A percentile compares a stretch with the other conserved stretches of the same genome.
Conservation (phyloP, 1,140 invertebrate genomes). For the Zophobas morio region DNA sequence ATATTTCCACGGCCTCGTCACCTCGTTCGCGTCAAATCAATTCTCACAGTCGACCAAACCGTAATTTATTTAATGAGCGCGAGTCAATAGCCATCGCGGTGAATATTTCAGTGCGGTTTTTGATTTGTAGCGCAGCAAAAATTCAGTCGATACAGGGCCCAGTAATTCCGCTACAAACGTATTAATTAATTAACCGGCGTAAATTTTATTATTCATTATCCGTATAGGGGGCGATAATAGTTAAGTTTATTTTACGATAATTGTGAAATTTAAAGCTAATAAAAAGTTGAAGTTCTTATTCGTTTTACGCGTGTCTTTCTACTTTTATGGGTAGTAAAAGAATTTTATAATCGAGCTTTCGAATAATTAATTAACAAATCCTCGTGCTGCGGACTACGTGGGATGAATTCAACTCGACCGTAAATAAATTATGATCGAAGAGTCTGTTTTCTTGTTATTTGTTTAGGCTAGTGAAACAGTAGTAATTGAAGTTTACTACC, state of each 20-base stretch:
- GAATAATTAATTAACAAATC: constrained; percentile 3
- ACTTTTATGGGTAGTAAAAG: no score
- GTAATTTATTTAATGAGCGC: no score
- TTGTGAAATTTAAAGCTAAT: neutral
- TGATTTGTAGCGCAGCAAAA: neutral
- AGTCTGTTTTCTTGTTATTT: no score
- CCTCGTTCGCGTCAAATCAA: no score
- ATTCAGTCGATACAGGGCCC: constrained; percentile 5
- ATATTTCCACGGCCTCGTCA: neutral
- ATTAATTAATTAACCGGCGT: neutral
- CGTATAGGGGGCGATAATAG: neutral
- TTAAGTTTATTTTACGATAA: neutral
- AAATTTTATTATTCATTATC: constrained; percentile 10
- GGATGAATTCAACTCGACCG: neutral
- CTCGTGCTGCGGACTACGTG: neutral
- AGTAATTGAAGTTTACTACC: no score
- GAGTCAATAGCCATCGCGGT: no score
- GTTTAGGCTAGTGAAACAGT: no score
- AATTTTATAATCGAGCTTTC: no score
- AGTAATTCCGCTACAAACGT: neutral
- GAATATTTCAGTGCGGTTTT: no score
- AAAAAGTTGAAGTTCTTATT: neutral
- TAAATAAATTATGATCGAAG: constrained; percentile 8
- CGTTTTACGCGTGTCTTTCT: no score
- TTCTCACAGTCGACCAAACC: no score